Evolutionary conservation across 2,888 invertebrate genomes (phyloP).

Genomic region (Mythimna lalbum): DNA sequence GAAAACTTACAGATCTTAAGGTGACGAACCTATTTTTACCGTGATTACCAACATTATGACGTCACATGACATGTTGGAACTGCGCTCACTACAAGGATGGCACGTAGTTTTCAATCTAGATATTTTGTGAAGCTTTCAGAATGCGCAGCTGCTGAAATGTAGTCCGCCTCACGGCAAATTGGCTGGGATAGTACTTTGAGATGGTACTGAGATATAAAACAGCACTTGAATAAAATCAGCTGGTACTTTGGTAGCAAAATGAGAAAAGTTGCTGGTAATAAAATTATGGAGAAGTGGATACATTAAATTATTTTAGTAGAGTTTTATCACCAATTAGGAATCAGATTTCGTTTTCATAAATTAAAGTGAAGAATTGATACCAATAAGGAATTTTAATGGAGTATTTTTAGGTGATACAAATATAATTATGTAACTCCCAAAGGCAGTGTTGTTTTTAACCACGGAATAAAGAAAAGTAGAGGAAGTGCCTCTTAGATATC

Average conservation of each 20-base stretch:
- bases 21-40: neutral
- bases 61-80: conserved; percentile 11
- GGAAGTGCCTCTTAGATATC: too few species aligned
- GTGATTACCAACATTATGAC: conserved; percentile 12
- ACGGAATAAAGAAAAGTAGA: too few species aligned
- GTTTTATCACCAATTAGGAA: too few species aligned
- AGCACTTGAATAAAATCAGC: conserved; percentile 11
- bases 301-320: neutral
- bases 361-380: too few species aligned
- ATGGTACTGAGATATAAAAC: conserved; percentile 7
- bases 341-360: too few species aligned
- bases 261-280: neutral
- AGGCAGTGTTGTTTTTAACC: too few species aligned
- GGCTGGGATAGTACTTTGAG: conserved; percentile 24
- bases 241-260: neutral
- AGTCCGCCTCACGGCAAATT: conserved; percentile 26
- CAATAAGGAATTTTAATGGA: too few species aligned
- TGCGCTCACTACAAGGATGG: conserved; percentile 4
- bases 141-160: conserved; percentile 10
- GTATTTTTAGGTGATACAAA: too few species aligned
- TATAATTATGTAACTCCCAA: too few species aligned
- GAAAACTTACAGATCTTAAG: neutral
- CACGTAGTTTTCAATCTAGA: conserved; percentile 24
- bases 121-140: conserved; percentile 20
- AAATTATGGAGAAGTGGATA: neutral